phyloP scores from a whole-genome alignment of 2,888 invertebrate species.

The Eristalis intricaria region DNA sequence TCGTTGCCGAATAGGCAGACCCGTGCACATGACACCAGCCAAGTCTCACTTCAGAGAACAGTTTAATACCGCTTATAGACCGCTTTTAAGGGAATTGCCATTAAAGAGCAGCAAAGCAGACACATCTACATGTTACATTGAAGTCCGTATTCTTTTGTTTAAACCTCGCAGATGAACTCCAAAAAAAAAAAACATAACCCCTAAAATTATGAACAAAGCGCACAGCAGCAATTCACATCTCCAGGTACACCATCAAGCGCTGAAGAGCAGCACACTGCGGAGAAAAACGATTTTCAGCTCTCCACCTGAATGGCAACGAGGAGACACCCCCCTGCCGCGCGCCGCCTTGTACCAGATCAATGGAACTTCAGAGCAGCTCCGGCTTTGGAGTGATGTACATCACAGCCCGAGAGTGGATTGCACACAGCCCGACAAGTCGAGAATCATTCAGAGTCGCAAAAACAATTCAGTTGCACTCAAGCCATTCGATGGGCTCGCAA shows the following conservation, averaged over 20 bases:
- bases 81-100: no score
- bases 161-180: not conserved
- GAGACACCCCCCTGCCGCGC: not conserved
- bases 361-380: not conserved
- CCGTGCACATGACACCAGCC: no score
- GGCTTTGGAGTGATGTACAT: not conserved
- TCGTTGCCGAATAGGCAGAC: no score
- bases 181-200: not conserved
- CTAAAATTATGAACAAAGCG: not conserved
- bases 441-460: not conserved
- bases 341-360: not conserved
- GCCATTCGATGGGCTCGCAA: slow-evolving; percentile 7
- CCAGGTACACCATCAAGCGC: not conserved
- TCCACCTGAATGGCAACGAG: not conserved
- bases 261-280: not conserved
- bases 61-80: not conserved
- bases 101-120: not conserved
- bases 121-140: not conserved
- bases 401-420: not conserved
- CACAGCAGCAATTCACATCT: not conserved
- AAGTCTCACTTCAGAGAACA: no score
- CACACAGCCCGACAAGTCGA: not conserved
- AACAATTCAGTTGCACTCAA: slow-evolving; percentile 39
- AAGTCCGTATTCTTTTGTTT: not conserved
- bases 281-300: not conserved